Base-by-base conservation (phyloP, 2,888 invertebrate species). In the Ephialtes manifestator region DNA sequence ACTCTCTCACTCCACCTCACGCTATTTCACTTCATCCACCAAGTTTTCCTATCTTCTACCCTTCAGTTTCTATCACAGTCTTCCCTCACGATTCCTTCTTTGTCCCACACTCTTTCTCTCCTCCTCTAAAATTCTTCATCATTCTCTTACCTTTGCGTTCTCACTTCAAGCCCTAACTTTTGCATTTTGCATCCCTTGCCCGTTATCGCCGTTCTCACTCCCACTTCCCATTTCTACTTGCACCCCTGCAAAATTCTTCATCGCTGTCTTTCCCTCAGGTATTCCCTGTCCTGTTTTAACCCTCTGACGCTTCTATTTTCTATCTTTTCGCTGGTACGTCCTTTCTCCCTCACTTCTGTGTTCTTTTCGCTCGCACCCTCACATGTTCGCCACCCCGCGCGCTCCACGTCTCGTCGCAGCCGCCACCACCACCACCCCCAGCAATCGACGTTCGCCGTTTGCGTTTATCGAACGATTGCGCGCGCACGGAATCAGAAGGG, bases 401-500 rank as follows among this genome's bases (percentile, higher is more conserved):
- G 68, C 63, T 48, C 68, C 63, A 77, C 84, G 86, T 83, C 78
- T 55, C 76, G 80, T 65, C 85, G 43, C 75, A 72, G 39, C 68
- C 60, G 68, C 77, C 68, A 58, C 48, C 78, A 63, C 84, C 78
- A 65, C 87, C 89, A 87, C 89, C 89, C 88, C 87, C 88, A 86
- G 86, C 87, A 90, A 92, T 92, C 90, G 91, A 91, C 92, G 90
- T 91, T 89, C 88, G 88, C 89, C 89, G 90, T 90, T 91, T 90
- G 91, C 93, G 91, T 92, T 93, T 94, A 94, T 94, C 94, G 94
- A 94, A 92, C 94, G 91, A 92, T 85, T 94, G 94, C 94, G 94
- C 94, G 94, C 94, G 94, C 94, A 93, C 83, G 81, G 86, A 83
- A 87, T 86, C 83, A 81, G 79, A 88, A 88, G 91, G 93, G 93